phyloP scores from a whole-genome alignment of 2,797 vertebrate species.

The Bufotes viridis region DNA sequence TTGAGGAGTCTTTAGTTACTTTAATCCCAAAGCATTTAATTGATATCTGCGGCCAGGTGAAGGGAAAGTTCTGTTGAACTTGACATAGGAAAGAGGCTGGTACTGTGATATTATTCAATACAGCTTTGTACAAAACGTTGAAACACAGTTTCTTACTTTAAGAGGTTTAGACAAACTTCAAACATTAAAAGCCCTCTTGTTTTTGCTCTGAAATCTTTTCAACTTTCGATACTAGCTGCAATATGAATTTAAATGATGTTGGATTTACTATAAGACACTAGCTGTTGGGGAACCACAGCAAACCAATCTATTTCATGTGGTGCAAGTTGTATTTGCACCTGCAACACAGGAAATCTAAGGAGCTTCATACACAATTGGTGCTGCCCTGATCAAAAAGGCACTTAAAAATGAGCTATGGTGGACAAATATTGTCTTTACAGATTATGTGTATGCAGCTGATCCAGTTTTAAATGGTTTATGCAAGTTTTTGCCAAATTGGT shows the following conservation, averaged over 20 bases:
- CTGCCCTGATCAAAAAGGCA: not conserved
- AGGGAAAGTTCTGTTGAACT: too few species aligned
- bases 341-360: constrained; percentile 9
- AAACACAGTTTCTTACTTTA: not conserved
- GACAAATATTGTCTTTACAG: not conserved
- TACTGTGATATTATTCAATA: not conserved
- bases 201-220: constrained; percentile 16
- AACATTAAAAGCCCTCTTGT: constrained; percentile 5
- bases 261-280: constrained; percentile 11
- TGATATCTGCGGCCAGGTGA: too few species aligned
- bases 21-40: too few species aligned
- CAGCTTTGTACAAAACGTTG: not conserved
- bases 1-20: too few species aligned
- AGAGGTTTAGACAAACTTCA: not conserved
- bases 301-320: constrained; percentile 24
- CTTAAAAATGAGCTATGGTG: not conserved
- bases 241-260: constrained; percentile 22
- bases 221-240: not conserved
- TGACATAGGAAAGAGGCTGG: too few species aligned
- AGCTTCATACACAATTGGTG: not conserved
- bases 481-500: too few species aligned
- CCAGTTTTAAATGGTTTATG: not conserved
- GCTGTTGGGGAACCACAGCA: not conserved
- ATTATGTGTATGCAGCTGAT: not conserved
- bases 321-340: not conserved